Percentiles rank a stretch among this genome's conserved stretches.
These are phyloP conservation scores for Gallinago nigripennis DNA, from an alignment of 2,797 vertebrate genomes.

Conservation along the genomic window DNA sequence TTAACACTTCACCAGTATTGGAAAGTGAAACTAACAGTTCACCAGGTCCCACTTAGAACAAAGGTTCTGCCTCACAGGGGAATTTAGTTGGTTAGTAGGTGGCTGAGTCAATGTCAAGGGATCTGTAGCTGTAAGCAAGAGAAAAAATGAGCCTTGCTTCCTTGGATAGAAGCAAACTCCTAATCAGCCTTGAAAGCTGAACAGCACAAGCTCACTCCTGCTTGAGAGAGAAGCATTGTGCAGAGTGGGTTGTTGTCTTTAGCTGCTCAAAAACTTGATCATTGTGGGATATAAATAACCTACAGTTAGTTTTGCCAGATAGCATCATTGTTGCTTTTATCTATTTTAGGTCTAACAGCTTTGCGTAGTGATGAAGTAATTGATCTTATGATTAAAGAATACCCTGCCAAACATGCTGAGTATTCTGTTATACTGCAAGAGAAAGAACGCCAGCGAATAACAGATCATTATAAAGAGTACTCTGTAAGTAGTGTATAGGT, in stretches of 20 bases:
- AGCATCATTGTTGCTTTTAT: constrained; percentile 7
- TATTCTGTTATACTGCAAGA: constrained; percentile 98
- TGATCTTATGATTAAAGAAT: constrained; percentile 99
- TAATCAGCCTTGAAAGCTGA: not conserved
- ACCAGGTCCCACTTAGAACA: accelerated
- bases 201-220: not conserved
- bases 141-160: not conserved
- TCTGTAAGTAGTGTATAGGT: constrained; percentile 83
- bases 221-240: not conserved
- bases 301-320: not conserved
- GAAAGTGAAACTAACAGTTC: not conserved
- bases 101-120: not conserved
- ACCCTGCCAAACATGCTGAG: constrained; percentile 93
- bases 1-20: not conserved
- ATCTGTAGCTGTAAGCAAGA: not conserved
- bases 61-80: not conserved
- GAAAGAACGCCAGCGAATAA: constrained; percentile 93
- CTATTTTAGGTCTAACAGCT: constrained; percentile 89
- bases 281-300: not conserved
- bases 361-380: constrained; percentile 97
- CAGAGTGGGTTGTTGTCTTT: not conserved
- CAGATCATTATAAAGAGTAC: constrained; percentile 92
- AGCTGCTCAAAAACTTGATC: not conserved
- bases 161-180: not conserved
- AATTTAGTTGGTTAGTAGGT: not conserved